phyloP scores from a whole-genome alignment of 2,113 vertebrate species.

The Hirundichthys speculiger region DNA sequence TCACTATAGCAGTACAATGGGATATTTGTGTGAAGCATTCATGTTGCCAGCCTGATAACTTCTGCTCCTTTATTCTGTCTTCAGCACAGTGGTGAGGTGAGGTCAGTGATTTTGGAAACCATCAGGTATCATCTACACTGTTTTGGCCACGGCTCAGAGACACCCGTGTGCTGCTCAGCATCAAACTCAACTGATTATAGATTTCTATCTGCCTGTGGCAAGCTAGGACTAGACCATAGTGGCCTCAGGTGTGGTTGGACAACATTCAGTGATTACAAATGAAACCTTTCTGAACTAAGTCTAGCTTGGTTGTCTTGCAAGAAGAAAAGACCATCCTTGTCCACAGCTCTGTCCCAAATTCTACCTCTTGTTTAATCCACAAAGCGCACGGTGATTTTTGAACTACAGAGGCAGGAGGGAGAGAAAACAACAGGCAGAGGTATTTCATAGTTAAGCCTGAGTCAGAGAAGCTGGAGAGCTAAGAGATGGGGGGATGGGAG shows the following conservation, averaged over 20 bases:
- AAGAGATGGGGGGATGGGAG: slow-evolving; percentile 68
- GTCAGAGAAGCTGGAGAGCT: slow-evolving; percentile 72
- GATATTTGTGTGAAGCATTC: slow-evolving; percentile 11
- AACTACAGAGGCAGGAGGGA: slow-evolving; percentile 55
- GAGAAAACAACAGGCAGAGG: slow-evolving; percentile 68
- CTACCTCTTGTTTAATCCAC: slow-evolving; percentile 48
- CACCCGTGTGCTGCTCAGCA: slow-evolving; percentile 3
- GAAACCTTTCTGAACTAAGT: slow-evolving; percentile 20
- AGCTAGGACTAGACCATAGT: slow-evolving; percentile 42
- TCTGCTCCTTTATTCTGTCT: slow-evolving; percentile 2
- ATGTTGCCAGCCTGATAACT: neutral
- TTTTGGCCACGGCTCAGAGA: slow-evolving; percentile 40
- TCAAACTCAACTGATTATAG: slow-evolving; percentile 30
- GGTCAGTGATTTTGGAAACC: slow-evolving; percentile 5
- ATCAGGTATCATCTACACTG: slow-evolving; percentile 25
- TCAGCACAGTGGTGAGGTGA: neutral
- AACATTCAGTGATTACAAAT: slow-evolving; percentile 39
- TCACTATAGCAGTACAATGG: no score
- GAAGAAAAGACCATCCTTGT: slow-evolving; percentile 7
- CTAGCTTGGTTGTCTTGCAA: slow-evolving; percentile 11
- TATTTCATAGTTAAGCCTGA: slow-evolving; percentile 73
- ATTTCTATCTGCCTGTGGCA: slow-evolving; percentile 33
- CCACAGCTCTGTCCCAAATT: slow-evolving; percentile 41
- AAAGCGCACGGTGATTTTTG: slow-evolving; percentile 42
- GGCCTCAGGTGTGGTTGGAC: slow-evolving; percentile 53